Conservation (phyloP, 2,888 invertebrate genomes). For the Actias luna region DNA sequence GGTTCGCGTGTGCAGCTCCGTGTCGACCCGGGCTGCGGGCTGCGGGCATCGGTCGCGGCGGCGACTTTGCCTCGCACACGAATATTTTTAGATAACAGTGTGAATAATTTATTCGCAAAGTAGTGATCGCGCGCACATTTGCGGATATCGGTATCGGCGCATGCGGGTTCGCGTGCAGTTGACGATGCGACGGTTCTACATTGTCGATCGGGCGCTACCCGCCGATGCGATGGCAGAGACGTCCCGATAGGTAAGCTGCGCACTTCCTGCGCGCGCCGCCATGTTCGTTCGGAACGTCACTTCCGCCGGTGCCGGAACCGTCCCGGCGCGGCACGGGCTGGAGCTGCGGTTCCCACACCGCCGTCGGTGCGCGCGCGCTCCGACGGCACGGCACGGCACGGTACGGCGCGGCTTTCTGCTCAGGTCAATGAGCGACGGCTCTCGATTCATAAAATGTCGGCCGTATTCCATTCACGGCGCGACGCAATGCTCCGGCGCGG, state of each 20-base stretch:
- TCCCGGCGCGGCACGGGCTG: conserved; percentile 41
- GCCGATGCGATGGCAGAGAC: conserved; percentile 63
- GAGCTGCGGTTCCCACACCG: conserved; percentile 56
- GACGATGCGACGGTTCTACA: conserved; percentile 44
- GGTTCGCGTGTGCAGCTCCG: conserved; percentile 75
- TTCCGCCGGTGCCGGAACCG: conserved; percentile 72
- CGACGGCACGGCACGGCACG: conserved; percentile 31
- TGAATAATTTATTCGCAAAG: conserved; percentile 78
- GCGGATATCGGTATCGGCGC: conserved; percentile 67
- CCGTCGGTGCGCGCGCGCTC: conserved; percentile 48
- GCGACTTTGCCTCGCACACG: conserved; percentile 67
- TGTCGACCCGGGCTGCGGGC: conserved; percentile 57
- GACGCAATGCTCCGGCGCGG: conserved; percentile 70
- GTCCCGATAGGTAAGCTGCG: conserved; percentile 81
- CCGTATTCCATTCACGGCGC: conserved; percentile 76
- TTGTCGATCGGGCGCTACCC: conserved; percentile 41
- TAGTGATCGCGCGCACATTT: conserved; percentile 78
- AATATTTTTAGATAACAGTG: conserved; percentile 81
- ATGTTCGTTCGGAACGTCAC: conserved; percentile 78
- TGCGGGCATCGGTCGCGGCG: conserved; percentile 45
- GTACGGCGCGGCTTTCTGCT: conserved; percentile 38
- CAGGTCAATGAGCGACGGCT: conserved; percentile 75
- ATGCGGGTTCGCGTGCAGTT: conserved; percentile 63
- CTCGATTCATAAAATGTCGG: conserved; percentile 81
- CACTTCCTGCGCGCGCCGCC: conserved; percentile 81